These are phyloP conservation scores for Pseudomyrmex concolor DNA, from an alignment of 1,140 invertebrate species.

Conservation along the genomic window DNA sequence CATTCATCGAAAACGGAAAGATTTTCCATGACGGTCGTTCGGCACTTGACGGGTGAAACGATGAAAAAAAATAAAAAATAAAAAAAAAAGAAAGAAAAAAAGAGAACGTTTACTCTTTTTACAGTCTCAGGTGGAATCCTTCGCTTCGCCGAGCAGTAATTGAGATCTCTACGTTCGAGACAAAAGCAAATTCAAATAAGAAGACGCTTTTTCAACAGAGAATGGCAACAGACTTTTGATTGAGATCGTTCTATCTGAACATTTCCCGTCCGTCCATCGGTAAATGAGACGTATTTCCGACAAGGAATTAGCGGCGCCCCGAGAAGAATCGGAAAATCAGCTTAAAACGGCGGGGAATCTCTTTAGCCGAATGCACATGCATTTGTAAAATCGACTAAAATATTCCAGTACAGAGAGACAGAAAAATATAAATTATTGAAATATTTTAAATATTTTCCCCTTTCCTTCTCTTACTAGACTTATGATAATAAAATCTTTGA, in stretches of 20 bases:
- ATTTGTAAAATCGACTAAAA: constrained; percentile 6
- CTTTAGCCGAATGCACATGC: not conserved
- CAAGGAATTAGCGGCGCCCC: constrained; percentile 28
- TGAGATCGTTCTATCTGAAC: constrained; percentile 43
- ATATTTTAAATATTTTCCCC: not conserved
- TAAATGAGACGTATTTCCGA: constrained; percentile 42
- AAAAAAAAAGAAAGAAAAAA: constrained; percentile 24
- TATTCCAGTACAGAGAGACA: not conserved
- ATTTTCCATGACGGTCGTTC: constrained; percentile 41
- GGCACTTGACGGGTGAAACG: constrained; percentile 22
- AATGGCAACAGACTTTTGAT: constrained; percentile 50
- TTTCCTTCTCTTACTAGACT: not conserved
- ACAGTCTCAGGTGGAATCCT: constrained; percentile 36
- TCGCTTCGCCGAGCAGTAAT: constrained; percentile 51
- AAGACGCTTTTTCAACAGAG: constrained; percentile 31
- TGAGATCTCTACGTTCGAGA: constrained; percentile 48
- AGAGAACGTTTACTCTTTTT: constrained; percentile 41
- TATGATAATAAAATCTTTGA: not conserved
- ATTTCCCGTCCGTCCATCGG: constrained; percentile 6
- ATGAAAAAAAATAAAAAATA: constrained; percentile 43
- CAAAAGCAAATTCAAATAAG: constrained; percentile 59
- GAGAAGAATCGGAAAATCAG: constrained; percentile 33
- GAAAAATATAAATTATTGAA: not conserved
- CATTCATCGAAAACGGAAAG: constrained; percentile 15
- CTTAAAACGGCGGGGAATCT: not conserved